phyloP scores from a whole-genome alignment of 2,797 vertebrate genomes.

The Rallus crepitans region DNA sequence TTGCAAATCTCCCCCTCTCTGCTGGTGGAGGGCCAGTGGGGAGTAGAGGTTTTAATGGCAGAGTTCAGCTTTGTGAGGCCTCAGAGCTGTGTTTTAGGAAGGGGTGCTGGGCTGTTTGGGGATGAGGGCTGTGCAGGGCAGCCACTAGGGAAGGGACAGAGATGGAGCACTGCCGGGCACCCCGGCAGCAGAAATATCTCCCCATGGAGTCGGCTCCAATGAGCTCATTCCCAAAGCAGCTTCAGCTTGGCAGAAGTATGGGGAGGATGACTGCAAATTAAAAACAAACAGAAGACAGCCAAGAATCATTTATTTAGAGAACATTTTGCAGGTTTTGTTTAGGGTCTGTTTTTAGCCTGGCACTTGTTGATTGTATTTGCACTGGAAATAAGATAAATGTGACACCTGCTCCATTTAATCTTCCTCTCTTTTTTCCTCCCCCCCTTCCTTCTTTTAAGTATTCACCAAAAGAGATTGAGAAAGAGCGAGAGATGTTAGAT shows the following conservation, averaged over 20 bases:
- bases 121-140: not conserved
- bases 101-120: not conserved
- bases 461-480: not conserved
- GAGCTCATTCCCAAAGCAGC: constrained; percentile 48
- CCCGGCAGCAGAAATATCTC: not conserved
- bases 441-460: not conserved
- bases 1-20: not conserved
- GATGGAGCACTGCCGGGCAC: not conserved
- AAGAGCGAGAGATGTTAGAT: not conserved
- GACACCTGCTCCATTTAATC: constrained; percentile 44
- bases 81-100: not conserved
- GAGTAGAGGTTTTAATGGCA: not conserved
- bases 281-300: constrained; percentile 78
- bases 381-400: constrained; percentile 60
- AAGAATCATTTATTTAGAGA: constrained; percentile 73
- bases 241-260: constrained; percentile 34
- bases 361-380: constrained; percentile 54
- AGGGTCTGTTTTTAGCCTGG: constrained; percentile 42
- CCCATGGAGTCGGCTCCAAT: rapidly evolving
- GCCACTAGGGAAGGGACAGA: not conserved
- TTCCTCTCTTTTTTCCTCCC: not conserved
- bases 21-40: not conserved
- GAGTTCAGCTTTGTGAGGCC: not conserved
- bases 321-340: constrained; percentile 69
- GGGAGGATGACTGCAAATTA: constrained; percentile 70